Evolutionary conservation across 1,140 invertebrate genomes (phyloP), one percentile per base, ranked within the genome.

Genomic region (Ladona fulva): DNA sequence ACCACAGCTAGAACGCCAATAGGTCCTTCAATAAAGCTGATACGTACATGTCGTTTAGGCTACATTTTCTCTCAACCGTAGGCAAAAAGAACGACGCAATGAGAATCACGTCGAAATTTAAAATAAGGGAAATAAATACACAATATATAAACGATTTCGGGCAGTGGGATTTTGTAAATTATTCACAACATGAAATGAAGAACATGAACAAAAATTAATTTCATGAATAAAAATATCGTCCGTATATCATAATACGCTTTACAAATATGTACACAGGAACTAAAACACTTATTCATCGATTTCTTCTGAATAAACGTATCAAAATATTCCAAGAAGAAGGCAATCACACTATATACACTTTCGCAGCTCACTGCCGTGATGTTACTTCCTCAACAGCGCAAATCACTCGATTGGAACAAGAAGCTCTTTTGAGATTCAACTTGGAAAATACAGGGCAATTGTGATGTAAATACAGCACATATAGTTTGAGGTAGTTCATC

Each of bases 291-390:
- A 3, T 22, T 66, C n/a, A 19, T 66, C 52, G 14, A 19, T 66
- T 19, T 66, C 16, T 66, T 66, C 52, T 6, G 52, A 66, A 66
- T 66, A 66, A 66, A 66, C 52, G n/a, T 66, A 66, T 66, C 52
- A 66, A 66, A 66, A 66, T 66, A 66, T 66, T 66, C n/a, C 52
- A 66, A 16, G n/a, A 66, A 66, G 52, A 66, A 66, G 52, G 52
- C 52, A 66, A 66, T 66, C 52, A 66, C 52, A 66, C 52, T 66
- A 66, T 66, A 19, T 66, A 66, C 52, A 66, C n/a, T 22, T 66
- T 12, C 52, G 52, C 52, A 66, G 52, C 16, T 66, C n/a, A 5
- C 29, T 37, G 29, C 29, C 29, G 8, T 37, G 29, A 37, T 8
- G 29, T 37, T 37, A 37, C 29, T 37, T 37, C 29, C 8, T 37